Percentiles rank a stretch among this genome's conserved stretches.
These are phyloP conservation scores for Benthosema pterotum DNA, from an alignment of 2,797 vertebrate species.

Conservation along the genomic window DNA sequence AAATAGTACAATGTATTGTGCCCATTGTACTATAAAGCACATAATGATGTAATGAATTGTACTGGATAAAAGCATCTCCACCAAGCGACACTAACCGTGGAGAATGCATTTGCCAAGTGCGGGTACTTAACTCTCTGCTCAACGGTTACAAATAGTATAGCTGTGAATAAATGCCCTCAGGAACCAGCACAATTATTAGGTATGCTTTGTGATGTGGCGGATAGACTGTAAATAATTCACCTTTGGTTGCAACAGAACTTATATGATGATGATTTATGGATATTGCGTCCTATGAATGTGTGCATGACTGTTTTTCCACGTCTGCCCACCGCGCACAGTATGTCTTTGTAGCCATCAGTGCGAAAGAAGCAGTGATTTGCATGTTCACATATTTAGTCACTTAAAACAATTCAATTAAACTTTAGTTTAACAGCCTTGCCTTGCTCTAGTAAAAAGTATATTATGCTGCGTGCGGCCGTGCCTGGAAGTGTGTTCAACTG, in stretches of 20 bases:
- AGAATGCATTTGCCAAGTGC: conserved; percentile 9
- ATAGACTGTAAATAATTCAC: conserved; percentile 64
- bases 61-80: no score
- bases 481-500: background rate
- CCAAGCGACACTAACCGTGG: no score
- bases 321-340: no score
- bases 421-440: background rate
- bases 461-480: background rate
- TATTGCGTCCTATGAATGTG: background rate
- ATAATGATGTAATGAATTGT: no score
- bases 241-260: conserved; percentile 33
- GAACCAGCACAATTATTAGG: conserved; percentile 54
- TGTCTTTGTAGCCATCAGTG: background rate
- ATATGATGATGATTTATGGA: conserved; percentile 28
- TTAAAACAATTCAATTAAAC: background rate
- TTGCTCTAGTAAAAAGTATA: background rate
- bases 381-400: background rate
- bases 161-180: conserved; percentile 33
- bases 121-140: conserved; percentile 25
- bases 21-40: no score
- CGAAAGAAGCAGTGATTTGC: background rate
- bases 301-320: background rate
- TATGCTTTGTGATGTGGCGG: conserved; percentile 67
- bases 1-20: no score
- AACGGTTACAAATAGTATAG: conserved; percentile 23